Evolutionary conservation across 1,140 invertebrate genomes (phyloP).

Genomic region (Anadara kagoshimensis): DNA sequence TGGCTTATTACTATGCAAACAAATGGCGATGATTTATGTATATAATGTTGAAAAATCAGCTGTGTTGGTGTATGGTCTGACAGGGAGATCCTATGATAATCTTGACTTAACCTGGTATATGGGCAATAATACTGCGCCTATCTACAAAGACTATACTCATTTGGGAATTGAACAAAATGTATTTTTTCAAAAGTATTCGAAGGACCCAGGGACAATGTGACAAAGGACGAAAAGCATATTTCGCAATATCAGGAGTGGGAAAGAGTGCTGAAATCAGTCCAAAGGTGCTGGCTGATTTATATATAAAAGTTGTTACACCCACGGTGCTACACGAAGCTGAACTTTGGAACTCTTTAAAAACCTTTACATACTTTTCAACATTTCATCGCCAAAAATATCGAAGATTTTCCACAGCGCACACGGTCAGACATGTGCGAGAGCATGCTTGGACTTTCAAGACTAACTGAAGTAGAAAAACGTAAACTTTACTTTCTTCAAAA

Average conservation of each 20-base stretch:
- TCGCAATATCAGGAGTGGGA: not conserved
- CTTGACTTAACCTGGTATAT: not conserved
- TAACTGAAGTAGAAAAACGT: not conserved
- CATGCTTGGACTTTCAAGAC: not conserved
- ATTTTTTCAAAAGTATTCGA: not conserved
- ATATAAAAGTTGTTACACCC: constrained; percentile 1
- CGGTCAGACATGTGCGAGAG: constrained; percentile 7
- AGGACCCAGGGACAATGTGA: not conserved
- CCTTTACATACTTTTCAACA: no score
- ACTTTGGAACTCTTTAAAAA: not conserved
- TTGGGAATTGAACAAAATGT: not conserved
- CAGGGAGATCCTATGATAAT: not conserved
- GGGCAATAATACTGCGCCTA: not conserved
- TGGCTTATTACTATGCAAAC: no score
- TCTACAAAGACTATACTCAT: no score
- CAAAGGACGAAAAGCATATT: constrained; percentile 8
- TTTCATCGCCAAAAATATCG: no score
- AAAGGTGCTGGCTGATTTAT: not conserved
- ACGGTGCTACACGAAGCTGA: constrained; percentile 1
- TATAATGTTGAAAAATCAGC: no score
- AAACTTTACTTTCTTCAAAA: no score
- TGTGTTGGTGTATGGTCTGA: no score
- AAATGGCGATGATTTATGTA: no score
- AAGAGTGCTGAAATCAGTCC: not conserved
- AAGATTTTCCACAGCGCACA: no score